Evolutionary conservation across 2,797 vertebrate species (phyloP).

Genomic region (Dryobates pubescens): DNA sequence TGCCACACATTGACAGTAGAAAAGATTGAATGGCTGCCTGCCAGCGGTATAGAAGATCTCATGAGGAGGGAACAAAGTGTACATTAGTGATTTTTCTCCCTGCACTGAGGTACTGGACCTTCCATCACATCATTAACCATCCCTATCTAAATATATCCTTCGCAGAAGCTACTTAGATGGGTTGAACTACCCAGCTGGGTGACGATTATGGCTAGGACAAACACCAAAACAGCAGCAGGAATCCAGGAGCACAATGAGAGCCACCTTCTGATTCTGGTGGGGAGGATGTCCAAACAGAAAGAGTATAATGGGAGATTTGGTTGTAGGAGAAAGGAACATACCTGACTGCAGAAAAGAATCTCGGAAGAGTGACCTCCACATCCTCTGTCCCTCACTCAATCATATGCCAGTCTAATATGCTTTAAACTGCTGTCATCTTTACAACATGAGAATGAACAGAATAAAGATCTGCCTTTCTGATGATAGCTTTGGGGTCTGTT

Average conservation of each 20-base stretch:
- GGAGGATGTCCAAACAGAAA: not conserved
- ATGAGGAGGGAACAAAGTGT: not conserved
- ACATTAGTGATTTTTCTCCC: not conserved
- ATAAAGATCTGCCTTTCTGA: not conserved
- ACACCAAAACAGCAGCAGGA: not conserved
- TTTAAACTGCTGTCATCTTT: not conserved
- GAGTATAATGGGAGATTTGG: not conserved
- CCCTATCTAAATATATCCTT: not conserved
- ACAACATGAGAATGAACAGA: fast-evolving
- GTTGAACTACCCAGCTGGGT: not conserved
- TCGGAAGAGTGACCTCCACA: not conserved
- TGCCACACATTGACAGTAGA: not conserved
- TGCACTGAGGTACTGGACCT: not conserved
- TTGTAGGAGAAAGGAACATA: not conserved
- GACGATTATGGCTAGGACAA: not conserved
- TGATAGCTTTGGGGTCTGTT: fast-evolving
- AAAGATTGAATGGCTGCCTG: not conserved
- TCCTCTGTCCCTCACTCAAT: not conserved
- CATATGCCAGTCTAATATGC: not conserved
- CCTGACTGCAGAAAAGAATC: not conserved
- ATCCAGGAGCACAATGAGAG: not conserved
- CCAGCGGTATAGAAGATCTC: not conserved
- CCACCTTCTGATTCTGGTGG: fast-evolving
- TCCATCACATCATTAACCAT: not conserved
- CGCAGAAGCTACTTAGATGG: not conserved